Conservation (phyloP, 2,888 invertebrate species). For the Trichacis sp. region DNA sequence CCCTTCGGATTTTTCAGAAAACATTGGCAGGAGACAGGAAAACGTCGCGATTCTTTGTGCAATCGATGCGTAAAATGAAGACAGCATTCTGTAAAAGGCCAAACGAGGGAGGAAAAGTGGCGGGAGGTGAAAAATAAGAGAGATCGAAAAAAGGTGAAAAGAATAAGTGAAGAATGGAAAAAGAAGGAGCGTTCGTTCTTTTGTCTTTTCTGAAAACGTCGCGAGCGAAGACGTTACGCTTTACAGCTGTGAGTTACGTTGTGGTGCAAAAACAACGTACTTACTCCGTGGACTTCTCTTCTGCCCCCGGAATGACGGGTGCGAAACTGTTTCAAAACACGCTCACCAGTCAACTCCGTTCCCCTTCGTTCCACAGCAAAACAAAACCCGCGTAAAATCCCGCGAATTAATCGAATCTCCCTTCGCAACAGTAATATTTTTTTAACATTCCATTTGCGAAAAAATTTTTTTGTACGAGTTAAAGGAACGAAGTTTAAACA, state of each 20-base stretch:
- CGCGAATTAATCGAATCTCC: slow-evolving; percentile 25
- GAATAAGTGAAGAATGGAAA: slow-evolving; percentile 13
- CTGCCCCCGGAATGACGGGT: slow-evolving; percentile 35
- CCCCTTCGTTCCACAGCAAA: slow-evolving; percentile 16
- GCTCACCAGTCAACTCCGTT: slow-evolving; percentile 35
- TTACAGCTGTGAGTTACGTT: slow-evolving; percentile 43
- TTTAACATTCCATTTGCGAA: not conserved
- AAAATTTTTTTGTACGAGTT: not conserved
- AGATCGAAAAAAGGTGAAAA: slow-evolving; percentile 18
- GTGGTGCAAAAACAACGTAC: slow-evolving; percentile 46
- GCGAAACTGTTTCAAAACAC: slow-evolving; percentile 43
- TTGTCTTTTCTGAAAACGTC: slow-evolving; percentile 25
- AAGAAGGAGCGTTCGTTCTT: slow-evolving; percentile 8
- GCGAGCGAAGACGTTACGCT: slow-evolving; percentile 29
- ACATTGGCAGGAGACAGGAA: slow-evolving; percentile 12
- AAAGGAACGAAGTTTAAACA: no score
- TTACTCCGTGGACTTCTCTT: slow-evolving; percentile 39
- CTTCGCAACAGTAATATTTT: not conserved
- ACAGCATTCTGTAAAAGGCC: slow-evolving; percentile 18
- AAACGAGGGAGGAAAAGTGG: slow-evolving; percentile 12
- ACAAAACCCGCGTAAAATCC: slow-evolving; percentile 25
- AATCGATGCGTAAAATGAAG: slow-evolving; percentile 44
- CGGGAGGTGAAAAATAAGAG: not conserved
- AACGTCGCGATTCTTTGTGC: slow-evolving; percentile 28
- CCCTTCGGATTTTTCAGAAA: slow-evolving; percentile 22